A percentile compares a stretch with the other conserved stretches of the same genome.
These are phyloP conservation scores for Drymonia ruficornis DNA, from an alignment of 2,888 invertebrate genomes.

Conservation along the genomic window DNA sequence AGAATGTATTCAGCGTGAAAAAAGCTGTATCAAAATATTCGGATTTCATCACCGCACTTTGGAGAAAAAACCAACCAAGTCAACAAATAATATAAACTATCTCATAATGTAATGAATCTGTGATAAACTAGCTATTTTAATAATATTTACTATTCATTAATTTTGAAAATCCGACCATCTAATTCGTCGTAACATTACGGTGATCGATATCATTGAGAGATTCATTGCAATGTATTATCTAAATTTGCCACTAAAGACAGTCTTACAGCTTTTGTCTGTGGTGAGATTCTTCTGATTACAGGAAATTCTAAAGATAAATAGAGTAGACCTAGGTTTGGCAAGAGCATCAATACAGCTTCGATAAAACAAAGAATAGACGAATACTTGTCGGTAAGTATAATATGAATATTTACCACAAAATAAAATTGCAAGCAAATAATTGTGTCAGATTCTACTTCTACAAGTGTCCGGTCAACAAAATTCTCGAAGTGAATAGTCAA, in stretches of 20 bases:
- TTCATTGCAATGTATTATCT: constrained; percentile 50
- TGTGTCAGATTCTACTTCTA: constrained; percentile 37
- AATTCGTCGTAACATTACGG: constrained; percentile 23
- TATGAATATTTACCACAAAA: constrained; percentile 42
- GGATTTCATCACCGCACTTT: constrained; percentile 29
- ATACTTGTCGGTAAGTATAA: constrained; percentile 25
- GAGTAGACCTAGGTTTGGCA: constrained; percentile 58
- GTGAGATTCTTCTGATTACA: constrained; percentile 50
- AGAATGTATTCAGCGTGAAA: constrained; percentile 29
- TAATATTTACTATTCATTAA: constrained; percentile 24
- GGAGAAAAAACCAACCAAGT: constrained; percentile 39
- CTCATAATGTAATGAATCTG: constrained; percentile 27
- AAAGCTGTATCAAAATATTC: constrained; percentile 39
- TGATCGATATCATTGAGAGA: constrained; percentile 47
- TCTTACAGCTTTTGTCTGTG: constrained; percentile 52
- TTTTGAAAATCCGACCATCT: constrained; percentile 27
- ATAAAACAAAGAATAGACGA: constrained; percentile 38
- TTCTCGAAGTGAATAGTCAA: constrained; percentile 51
- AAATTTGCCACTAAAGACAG: constrained; percentile 67
- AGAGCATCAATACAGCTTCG: constrained; percentile 59
- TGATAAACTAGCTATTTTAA: constrained; percentile 12
- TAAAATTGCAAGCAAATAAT: constrained; percentile 46
- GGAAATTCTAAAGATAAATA: constrained; percentile 38
- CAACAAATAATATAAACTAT: constrained; percentile 26
- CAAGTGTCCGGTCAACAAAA: constrained; percentile 31